Evolutionary conservation across 53 echinoderm and acorn worm genomes (phyloP).

Genomic region (Apostichopus leukothele): DNA sequence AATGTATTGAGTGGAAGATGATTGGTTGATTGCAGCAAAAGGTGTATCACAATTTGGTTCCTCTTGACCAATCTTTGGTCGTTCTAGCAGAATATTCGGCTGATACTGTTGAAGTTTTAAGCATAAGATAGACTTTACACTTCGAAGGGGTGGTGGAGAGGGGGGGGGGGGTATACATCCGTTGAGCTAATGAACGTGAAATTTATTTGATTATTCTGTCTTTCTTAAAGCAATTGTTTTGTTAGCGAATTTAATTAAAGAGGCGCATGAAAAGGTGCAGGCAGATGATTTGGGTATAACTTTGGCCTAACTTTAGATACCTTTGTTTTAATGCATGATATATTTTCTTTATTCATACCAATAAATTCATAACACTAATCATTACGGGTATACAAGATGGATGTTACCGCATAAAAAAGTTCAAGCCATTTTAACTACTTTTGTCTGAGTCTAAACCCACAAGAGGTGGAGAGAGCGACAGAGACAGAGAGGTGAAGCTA

Average conservation of each 20-base stretch:
- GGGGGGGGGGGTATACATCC: no score
- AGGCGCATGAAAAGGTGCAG: not conserved
- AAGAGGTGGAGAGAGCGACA: not conserved
- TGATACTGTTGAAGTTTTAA: no score
- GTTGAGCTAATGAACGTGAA: no score
- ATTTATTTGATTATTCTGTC: no score
- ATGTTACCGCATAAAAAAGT: not conserved
- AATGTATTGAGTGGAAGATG: no score
- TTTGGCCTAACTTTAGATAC: not conserved
- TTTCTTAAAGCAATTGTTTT: not conserved
- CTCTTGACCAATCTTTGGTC: no score
- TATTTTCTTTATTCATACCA: not conserved
- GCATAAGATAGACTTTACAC: no score
- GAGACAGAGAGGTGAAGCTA: not conserved
- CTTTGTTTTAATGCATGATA: not conserved
- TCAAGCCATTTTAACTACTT: not conserved
- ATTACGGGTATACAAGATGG: not conserved
- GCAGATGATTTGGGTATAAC: not conserved
- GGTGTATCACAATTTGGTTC: no score
- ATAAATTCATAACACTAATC: constrained; percentile 18
- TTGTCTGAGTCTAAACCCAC: not conserved
- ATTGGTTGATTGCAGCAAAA: no score
- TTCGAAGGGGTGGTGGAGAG: no score
- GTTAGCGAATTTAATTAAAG: not conserved
- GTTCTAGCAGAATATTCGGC: no score